Conservation (phyloP, 2,888 invertebrate species). For the Rapana venosa region DNA sequence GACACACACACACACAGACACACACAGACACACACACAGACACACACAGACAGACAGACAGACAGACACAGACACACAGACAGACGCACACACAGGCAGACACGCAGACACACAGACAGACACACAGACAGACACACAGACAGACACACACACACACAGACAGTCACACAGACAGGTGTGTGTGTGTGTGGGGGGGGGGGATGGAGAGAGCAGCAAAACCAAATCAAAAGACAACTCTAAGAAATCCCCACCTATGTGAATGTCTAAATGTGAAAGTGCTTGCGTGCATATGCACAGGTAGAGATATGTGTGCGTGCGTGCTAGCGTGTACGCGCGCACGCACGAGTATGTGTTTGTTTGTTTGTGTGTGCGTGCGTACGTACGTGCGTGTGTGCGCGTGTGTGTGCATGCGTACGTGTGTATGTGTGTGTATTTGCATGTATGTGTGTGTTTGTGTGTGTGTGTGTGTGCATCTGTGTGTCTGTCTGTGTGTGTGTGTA, state of each 20-base stretch:
- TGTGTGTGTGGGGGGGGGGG: not conserved
- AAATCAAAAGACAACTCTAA: too few relatives aligned
- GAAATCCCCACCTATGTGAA: too few relatives aligned
- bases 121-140: not conserved
- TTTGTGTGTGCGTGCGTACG: slow-evolving; percentile 9
- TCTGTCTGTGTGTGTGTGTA: not conserved
- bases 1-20: too few relatives aligned
- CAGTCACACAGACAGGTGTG: not conserved
- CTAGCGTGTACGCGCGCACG: not conserved
- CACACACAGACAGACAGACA: not conserved
- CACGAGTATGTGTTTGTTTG: not conserved
- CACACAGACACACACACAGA: too few relatives aligned
- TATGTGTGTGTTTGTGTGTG: too few relatives aligned
- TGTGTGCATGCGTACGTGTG: too few relatives aligned
- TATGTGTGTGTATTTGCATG: too few relatives aligned
- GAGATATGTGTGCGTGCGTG: not conserved
- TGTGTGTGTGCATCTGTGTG: not conserved
- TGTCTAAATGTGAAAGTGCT: too few relatives aligned
- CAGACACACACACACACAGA: not conserved
- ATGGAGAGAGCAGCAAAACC: too few relatives aligned
- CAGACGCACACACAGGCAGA: not conserved
- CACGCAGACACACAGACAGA: not conserved
- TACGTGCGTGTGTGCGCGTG: not conserved
- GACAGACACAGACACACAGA: not conserved
- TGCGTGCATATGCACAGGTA: too few relatives aligned